Conservation (phyloP, 2,888 invertebrate genomes). For the Drosophila aldrichi region DNA sequence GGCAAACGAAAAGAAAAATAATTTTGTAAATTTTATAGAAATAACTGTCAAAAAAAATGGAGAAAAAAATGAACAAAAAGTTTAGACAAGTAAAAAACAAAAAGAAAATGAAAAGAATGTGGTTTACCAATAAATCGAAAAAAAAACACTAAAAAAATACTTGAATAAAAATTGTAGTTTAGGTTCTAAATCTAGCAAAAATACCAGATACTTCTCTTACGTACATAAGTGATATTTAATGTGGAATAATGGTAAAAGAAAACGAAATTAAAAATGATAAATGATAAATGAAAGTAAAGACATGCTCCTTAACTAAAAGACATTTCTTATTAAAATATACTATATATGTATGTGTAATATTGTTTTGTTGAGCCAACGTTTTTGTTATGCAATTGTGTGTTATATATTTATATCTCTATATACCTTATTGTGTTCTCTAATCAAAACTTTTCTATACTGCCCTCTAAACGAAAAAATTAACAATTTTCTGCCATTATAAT, state of each 20-base stretch:
- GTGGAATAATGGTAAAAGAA: constrained; percentile 56
- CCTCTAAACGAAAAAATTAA: constrained; percentile 24
- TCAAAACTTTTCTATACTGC: constrained; percentile 54
- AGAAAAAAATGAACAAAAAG: constrained; percentile 42
- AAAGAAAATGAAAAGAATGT: constrained; percentile 30
- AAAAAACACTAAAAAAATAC: constrained; percentile 43
- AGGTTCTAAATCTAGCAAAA: constrained; percentile 68
- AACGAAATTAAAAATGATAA: constrained; percentile 19
- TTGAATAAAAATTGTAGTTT: constrained; percentile 72
- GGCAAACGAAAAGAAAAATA: constrained; percentile 65
- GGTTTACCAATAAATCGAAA: constrained; percentile 60
- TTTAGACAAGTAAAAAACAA: constrained; percentile 49
- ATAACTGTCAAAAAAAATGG: constrained; percentile 62
- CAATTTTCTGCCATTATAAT: constrained; percentile 66
- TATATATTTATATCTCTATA: constrained; percentile 19
- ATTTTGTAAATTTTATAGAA: constrained; percentile 84
- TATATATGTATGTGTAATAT: constrained; percentile 34
- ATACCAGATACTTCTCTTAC: constrained; percentile 71
- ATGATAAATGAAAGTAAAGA: constrained; percentile 35
- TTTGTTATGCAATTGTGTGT: constrained; percentile 61
- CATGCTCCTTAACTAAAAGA: constrained; percentile 18
- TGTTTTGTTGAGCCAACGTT: constrained; percentile 50
- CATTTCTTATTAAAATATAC: constrained; percentile 14
- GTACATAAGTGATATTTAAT: constrained; percentile 78
- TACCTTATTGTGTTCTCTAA: constrained; percentile 54